Base-by-base conservation (phyloP, 1,140 invertebrate genomes). In the Drosophila lowei region DNA sequence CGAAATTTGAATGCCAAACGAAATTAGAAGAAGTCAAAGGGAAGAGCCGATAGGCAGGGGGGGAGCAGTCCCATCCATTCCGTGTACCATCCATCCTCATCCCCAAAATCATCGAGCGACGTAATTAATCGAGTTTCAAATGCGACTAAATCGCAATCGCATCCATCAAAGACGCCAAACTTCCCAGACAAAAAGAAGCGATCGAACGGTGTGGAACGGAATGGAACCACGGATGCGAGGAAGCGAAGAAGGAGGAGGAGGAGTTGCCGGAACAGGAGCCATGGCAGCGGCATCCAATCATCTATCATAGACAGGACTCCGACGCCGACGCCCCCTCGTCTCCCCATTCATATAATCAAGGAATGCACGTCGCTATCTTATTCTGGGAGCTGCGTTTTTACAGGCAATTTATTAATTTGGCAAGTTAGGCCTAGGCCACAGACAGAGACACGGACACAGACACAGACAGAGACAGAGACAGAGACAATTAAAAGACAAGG, bases 381-480 rank as follows among this genome's bases (percentile, higher is more conserved):
- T 72, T 46, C 13, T 23, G 48, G 71, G 53, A 63, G 61, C 28
- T 60, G 61, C 80, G 62, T 85, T 86, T 85, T 77, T 86, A 73
- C 67, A 86, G 77, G 73, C 81, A 85, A 86, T 86, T 85, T 85
- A 85, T 85, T 80, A 85, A 85, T 86, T 81, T 80, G 71, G 57
- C 67, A 79, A 80, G 43, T 68, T 79, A 58, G 71, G 70, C 60
- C 21, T 43, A 43, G 56, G 38, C 56, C 54, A 60, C 43, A 72
- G 56, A 38, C 30, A 52, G 48, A 28, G 54, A 18, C 44, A 43
- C 18, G 16, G 15, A 13, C 50, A 43, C 18, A 25, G 15, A 13
- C 50, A 23, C 50, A n/a, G 46, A 43, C 30, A 41, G 47, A 28
- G 50, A 34, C 30, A 41, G 47, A 28, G 50, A 34, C 43, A 62